Conservation (phyloP, 2,113 vertebrate genomes). For the Marmota flaviventris region DNA sequence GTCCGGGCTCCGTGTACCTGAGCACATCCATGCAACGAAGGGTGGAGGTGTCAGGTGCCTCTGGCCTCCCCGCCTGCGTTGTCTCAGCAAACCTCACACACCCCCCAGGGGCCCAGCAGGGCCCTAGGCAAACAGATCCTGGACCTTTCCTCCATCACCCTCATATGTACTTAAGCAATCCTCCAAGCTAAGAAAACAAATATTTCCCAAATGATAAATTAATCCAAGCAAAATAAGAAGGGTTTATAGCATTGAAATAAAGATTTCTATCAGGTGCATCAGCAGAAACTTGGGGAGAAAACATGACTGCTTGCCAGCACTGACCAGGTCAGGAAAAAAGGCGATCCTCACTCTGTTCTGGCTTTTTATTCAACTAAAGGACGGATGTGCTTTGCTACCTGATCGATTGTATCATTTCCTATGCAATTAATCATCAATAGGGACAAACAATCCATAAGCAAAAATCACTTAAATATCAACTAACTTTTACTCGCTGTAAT, state of each 20-base stretch:
- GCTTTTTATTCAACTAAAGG: neutral
- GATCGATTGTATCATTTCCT: slow-evolving; percentile 10
- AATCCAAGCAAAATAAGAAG: slow-evolving; percentile 4
- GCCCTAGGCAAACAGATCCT: neutral
- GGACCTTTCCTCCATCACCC: neutral
- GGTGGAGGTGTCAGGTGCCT: too few relatives aligned
- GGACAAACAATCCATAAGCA: neutral
- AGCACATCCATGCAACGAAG: neutral
- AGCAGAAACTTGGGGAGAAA: neutral
- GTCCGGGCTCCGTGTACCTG: too few relatives aligned
- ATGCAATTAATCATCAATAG: slow-evolving; percentile 49
- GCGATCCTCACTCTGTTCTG: neutral
- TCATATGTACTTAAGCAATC: neutral
- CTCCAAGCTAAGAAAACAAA: neutral
- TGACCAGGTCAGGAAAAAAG: neutral
- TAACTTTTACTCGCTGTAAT: slow-evolving; percentile 22
- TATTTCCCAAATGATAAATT: slow-evolving; percentile 32
- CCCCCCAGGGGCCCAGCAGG: too few relatives aligned
- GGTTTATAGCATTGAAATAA: neutral
- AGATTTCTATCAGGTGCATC: neutral
- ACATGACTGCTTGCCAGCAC: neutral
- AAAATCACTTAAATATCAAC: neutral
- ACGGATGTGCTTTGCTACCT: neutral
- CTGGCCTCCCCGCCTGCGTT: too few relatives aligned
- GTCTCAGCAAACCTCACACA: neutral